Percentiles rank a stretch among this genome's conserved stretches.
Evolutionary conservation across 2,888 invertebrate species (phyloP).

Genomic region (Drosophila picticornis): DNA sequence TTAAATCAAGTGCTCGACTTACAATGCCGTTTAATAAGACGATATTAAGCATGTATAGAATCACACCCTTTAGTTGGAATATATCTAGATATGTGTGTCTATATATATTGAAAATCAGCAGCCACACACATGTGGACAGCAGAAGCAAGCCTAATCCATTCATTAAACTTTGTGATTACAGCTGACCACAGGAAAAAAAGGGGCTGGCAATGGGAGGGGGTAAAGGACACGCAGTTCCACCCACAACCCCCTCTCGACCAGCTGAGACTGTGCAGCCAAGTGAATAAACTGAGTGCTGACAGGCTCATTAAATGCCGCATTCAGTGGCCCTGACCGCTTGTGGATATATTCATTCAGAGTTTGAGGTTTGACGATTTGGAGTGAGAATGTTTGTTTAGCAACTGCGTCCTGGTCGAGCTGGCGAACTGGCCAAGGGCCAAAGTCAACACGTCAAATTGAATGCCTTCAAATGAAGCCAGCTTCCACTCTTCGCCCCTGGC

Average conservation of each 20-base stretch:
- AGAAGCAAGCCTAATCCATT: slow-evolving; percentile 63
- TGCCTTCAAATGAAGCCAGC: slow-evolving; percentile 25
- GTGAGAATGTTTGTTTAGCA: slow-evolving; percentile 34
- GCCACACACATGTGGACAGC: not conserved
- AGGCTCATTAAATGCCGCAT: slow-evolving; percentile 77
- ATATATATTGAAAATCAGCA: slow-evolving; percentile 1
- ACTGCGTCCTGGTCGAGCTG: slow-evolving; percentile 17
- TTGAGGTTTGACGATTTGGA: slow-evolving; percentile 4
- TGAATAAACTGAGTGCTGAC: slow-evolving; percentile 75
- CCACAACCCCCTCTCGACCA: slow-evolving; percentile 7
- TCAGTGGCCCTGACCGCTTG: slow-evolving; percentile 52
- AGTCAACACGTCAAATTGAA: slow-evolving; percentile 71
- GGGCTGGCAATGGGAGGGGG: slow-evolving; percentile 7
- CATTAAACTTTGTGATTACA: slow-evolving; percentile 80
- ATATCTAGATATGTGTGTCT: not conserved
- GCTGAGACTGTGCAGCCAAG: slow-evolving; percentile 40
- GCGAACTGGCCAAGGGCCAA: slow-evolving; percentile 61
- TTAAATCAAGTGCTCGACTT: not conserved
- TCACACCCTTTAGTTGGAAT: slow-evolving; percentile 9
- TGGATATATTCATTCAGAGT: slow-evolving; percentile 2
- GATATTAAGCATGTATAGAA: slow-evolving; percentile 12
- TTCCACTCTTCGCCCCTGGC: not conserved
- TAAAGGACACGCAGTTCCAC: slow-evolving; percentile 23
- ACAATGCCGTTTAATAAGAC: slow-evolving; percentile 3
- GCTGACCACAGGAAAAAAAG: slow-evolving; percentile 64